These are phyloP conservation scores for Sarcophilus harrisii DNA, from an alignment of 2,797 vertebrate species.

Conservation along the genomic window DNA sequence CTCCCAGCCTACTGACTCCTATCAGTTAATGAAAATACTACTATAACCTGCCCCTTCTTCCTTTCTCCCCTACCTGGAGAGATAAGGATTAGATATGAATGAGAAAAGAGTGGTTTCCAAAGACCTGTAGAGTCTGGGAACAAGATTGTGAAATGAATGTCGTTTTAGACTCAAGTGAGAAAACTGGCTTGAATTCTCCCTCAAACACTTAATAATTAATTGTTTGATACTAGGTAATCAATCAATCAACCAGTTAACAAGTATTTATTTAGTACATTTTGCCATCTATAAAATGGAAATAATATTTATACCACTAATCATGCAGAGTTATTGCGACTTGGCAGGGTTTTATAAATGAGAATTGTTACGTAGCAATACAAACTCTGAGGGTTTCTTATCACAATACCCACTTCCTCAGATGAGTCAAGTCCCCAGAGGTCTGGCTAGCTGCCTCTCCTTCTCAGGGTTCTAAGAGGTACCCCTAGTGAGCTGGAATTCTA, in stretches of 20 bases:
- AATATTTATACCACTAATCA: background rate
- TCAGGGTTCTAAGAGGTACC: background rate
- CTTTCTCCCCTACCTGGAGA: background rate
- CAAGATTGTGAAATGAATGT: background rate
- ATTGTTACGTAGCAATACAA: background rate
- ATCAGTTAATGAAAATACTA: background rate
- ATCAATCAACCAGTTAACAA: background rate
- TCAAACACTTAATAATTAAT: too few species aligned
- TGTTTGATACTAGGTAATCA: background rate
- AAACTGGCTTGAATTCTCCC: background rate
- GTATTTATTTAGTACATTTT: background rate
- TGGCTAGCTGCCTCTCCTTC: too few species aligned
- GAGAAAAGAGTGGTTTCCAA: background rate
- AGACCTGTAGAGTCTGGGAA: background rate
- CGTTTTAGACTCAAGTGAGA: background rate
- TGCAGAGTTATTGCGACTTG: background rate
- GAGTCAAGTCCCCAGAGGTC: background rate
- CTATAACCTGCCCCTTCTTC: too few species aligned
- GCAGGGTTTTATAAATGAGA: background rate
- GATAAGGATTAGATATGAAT: background rate
- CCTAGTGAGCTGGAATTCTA: too few species aligned
- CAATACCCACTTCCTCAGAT: background rate
- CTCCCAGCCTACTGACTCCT: background rate
- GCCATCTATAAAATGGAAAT: background rate
- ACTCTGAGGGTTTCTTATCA: background rate